phyloP scores from a whole-genome alignment of 2,113 vertebrate genomes.

The Ictalurus punctatus region DNA sequence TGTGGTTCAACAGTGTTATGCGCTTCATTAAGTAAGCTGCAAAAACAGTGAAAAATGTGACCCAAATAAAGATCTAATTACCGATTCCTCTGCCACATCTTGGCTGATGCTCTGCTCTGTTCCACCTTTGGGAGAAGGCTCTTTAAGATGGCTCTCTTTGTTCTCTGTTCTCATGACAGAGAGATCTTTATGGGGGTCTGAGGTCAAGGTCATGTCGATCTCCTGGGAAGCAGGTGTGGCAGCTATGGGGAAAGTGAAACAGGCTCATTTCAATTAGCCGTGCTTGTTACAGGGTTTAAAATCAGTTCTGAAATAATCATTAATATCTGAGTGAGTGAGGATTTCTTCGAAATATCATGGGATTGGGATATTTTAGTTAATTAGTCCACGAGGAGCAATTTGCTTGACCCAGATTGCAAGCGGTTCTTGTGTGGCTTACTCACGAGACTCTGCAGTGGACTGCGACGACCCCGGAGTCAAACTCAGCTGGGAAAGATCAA shows the following conservation, averaged over 20 bases:
- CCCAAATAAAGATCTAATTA: conserved; percentile 2
- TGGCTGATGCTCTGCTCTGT: background rate
- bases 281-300: background rate
- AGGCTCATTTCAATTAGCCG: background rate
- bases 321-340: background rate
- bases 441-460: conserved; percentile 91
- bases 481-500: conserved; percentile 95
- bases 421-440: conserved; percentile 75
- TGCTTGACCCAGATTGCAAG: conserved; percentile 32
- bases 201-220: background rate
- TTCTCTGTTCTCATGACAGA: conserved; percentile 56
- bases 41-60: background rate
- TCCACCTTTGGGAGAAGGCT: conserved; percentile 8
- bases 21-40: background rate
- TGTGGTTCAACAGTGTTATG: background rate
- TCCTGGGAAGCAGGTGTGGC: conserved; percentile 22
- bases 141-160: conserved; percentile 51
- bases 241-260: conserved; percentile 28
- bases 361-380: background rate
- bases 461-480: conserved; percentile 92
- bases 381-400: background rate
- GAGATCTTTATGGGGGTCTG: conserved; percentile 13
- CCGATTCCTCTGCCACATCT: conserved; percentile 9
- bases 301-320: background rate
- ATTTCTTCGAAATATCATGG: background rate